These are phyloP conservation scores for Alviniconcha strummeri DNA, from an alignment of 2,888 invertebrate genomes.

Conservation along the genomic window DNA sequence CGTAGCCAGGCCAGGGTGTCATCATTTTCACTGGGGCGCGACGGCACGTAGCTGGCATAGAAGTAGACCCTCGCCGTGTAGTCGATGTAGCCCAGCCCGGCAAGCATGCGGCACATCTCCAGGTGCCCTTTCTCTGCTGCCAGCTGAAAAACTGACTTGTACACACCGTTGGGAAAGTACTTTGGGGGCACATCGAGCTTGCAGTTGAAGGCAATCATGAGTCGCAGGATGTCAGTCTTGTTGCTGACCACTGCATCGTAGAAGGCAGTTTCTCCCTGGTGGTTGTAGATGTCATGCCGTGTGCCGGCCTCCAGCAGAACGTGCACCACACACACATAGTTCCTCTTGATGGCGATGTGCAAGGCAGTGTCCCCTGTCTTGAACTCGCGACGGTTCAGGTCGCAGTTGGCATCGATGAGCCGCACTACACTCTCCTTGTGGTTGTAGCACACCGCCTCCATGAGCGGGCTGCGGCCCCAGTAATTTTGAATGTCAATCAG, in stretches of 20 bases:
- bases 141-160: constrained; percentile 68
- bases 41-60: constrained; percentile 62
- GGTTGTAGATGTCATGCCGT: constrained; percentile 70
- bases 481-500: constrained; percentile 72
- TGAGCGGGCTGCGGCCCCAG: constrained; percentile 72
- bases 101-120: constrained; percentile 68
- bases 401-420: constrained; percentile 66
- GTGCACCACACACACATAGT: constrained; percentile 70
- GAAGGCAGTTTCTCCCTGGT: constrained; percentile 71
- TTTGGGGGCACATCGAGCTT: constrained; percentile 71
- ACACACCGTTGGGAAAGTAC: constrained; percentile 68
- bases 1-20: constrained; percentile 63
- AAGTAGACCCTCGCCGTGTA: constrained; percentile 62
- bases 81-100: constrained; percentile 67
- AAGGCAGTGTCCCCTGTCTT: constrained; percentile 72
- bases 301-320: constrained; percentile 69
- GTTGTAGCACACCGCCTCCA: constrained; percentile 73
- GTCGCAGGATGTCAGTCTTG: constrained; percentile 68
- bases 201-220: constrained; percentile 71
- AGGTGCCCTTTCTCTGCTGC: constrained; percentile 70
- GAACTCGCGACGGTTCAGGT: constrained; percentile 71
- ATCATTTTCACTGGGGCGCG: constrained; percentile 63
- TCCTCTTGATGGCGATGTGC: constrained; percentile 72
- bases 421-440: constrained; percentile 70
- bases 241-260: constrained; percentile 71